These are phyloP conservation scores for Cerceris ruficornis DNA, from an alignment of 2,888 invertebrate genomes.

Conservation along the genomic window DNA sequence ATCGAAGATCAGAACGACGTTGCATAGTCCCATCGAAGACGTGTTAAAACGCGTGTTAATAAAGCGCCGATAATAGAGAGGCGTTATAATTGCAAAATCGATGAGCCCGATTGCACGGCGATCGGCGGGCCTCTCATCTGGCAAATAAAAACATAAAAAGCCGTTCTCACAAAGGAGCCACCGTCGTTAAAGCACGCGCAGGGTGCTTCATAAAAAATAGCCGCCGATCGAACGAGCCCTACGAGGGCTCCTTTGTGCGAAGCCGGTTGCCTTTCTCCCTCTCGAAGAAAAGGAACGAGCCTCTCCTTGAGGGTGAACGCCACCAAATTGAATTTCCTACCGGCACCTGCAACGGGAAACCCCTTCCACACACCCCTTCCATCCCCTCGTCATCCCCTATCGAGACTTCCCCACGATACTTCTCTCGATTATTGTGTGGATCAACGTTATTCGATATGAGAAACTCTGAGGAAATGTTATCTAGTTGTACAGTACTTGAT, in stretches of 20 bases:
- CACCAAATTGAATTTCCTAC: slow-evolving; percentile 39
- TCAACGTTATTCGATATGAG: too few relatives aligned
- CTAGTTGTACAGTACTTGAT: too few relatives aligned
- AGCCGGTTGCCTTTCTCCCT: background rate
- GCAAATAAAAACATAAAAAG: slow-evolving; percentile 20
- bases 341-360: slow-evolving; percentile 25
- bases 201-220: background rate
- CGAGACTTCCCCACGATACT: too few relatives aligned
- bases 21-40: too few relatives aligned
- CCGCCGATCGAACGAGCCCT: background rate
- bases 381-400: too few relatives aligned
- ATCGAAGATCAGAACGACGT: too few relatives aligned
- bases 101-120: slow-evolving; percentile 1
- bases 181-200: slow-evolving; percentile 18
- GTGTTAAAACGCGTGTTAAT: background rate
- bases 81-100: slow-evolving; percentile 5
- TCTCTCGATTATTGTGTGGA: too few relatives aligned
- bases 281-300: slow-evolving; percentile 21
- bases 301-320: slow-evolving; percentile 16
- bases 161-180: slow-evolving; percentile 12
- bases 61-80: background rate
- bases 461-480: too few relatives aligned
- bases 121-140: background rate
- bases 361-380: background rate
- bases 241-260: background rate